Conservation (phyloP, 1,140 invertebrate genomes). For the Camponotus vicinus region DNA sequence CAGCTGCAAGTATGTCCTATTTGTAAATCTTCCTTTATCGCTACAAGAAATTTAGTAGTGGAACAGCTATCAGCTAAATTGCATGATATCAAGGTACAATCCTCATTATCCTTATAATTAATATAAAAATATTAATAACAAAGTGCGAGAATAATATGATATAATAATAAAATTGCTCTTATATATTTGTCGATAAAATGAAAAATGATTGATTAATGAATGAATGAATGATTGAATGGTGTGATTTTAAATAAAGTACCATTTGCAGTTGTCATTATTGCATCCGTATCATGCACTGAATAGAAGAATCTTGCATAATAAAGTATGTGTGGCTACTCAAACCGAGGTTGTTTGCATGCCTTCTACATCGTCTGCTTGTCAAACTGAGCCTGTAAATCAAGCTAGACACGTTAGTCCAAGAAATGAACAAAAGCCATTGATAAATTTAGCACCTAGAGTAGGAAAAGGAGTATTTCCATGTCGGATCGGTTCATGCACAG, state of each 20-base stretch:
- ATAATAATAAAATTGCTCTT: constrained; percentile 6
- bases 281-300: constrained; percentile 65
- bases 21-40: constrained; percentile 67
- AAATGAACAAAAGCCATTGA: neutral
- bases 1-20: constrained; percentile 71
- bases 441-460: constrained; percentile 37
- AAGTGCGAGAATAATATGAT: neutral
- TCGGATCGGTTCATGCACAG: constrained; percentile 68
- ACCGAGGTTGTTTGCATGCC: constrained; percentile 51
- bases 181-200: neutral
- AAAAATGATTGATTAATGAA: constrained; percentile 44
- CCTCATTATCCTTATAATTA: constrained; percentile 22
- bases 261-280: constrained; percentile 64
- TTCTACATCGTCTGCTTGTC: neutral
- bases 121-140: neutral
- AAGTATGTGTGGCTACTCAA: constrained; percentile 61
- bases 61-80: constrained; percentile 73
- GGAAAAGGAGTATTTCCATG: constrained; percentile 77
- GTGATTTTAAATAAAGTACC: neutral
- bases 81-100: constrained; percentile 74
- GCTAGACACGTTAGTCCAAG: neutral
- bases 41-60: constrained; percentile 70
- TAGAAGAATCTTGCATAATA: constrained; percentile 43
- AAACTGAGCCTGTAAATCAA: constrained; percentile 36
- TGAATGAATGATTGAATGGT: too few relatives aligned